Evolutionary conservation across 1,140 invertebrate genomes (phyloP).

Genomic region (Eubasilissa regina): DNA sequence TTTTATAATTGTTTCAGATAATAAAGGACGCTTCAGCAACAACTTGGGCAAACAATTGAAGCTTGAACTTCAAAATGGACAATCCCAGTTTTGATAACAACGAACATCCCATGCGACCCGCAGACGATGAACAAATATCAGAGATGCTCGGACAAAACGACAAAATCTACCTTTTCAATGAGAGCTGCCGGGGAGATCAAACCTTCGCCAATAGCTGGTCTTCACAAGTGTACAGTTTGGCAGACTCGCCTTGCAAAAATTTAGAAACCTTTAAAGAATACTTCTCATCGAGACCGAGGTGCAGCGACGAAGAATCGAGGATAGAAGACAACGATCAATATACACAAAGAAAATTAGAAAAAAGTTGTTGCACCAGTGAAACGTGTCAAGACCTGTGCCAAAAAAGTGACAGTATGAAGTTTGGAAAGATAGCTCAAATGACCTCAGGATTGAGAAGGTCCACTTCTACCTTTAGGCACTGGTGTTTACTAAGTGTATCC

Average conservation of each 20-base stretch:
- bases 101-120: neutral
- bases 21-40: no score
- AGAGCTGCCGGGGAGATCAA: neutral
- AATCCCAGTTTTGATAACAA: neutral
- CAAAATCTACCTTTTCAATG: constrained; percentile 9
- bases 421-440: constrained; percentile 8
- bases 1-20: no score
- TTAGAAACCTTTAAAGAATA: constrained; percentile 30
- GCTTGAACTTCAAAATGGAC: neutral
- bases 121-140: constrained; percentile 28
- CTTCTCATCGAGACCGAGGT: constrained; percentile 11
- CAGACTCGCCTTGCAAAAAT: neutral
- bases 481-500: constrained; percentile 52
- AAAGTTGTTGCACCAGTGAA: constrained; percentile 13
- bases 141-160: constrained; percentile 31
- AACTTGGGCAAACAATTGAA: neutral
- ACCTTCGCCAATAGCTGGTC: constrained; percentile 7
- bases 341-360: constrained; percentile 6
- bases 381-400: constrained; percentile 11
- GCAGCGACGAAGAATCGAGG: constrained; percentile 27
- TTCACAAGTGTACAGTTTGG: neutral
- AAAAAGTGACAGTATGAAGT: neutral
- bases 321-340: constrained; percentile 12
- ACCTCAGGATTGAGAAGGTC: constrained; percentile 11
- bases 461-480: constrained; percentile 41